A percentile compares a stretch with the other conserved stretches of the same genome.
Conservation (phyloP, 2,797 vertebrate species). For the Lophius americanus region DNA sequence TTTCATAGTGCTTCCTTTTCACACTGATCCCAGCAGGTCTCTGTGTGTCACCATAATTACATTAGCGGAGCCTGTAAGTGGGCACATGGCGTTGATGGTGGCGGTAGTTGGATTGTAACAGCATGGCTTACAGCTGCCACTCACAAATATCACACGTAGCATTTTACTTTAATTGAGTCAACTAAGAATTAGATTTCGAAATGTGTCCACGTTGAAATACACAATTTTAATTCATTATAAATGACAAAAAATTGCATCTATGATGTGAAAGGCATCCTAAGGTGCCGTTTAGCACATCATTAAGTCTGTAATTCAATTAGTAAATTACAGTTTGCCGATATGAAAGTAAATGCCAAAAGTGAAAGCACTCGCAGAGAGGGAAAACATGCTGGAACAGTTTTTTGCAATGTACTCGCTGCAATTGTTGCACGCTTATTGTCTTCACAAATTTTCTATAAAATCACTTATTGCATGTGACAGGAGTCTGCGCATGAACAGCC, state of each 20-base stretch:
- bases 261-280: constrained; percentile 33
- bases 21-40: constrained; percentile 33
- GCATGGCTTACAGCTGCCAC: constrained; percentile 64
- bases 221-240: not conserved
- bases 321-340: constrained; percentile 36
- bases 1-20: constrained; percentile 60
- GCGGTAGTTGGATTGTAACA: constrained; percentile 64
- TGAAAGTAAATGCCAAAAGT: constrained; percentile 32
- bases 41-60: constrained; percentile 66
- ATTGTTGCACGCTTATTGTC: constrained; percentile 51
- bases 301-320: constrained; percentile 47
- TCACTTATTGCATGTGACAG: constrained; percentile 64
- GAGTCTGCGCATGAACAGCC: constrained; percentile 54
- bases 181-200: constrained; percentile 14
- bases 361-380: constrained; percentile 30
- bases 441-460: constrained; percentile 70
- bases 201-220: constrained; percentile 16
- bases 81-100: constrained; percentile 46
- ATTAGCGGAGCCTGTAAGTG: constrained; percentile 64
- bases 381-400: constrained; percentile 20
- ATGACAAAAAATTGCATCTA: constrained; percentile 20
- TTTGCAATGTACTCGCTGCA: constrained; percentile 19
- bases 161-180: constrained; percentile 44
- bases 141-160: constrained; percentile 55
- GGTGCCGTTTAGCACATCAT: constrained; percentile 39